phyloP scores from a whole-genome alignment of 2,797 vertebrate genomes.

The Apodemus agrarius region DNA sequence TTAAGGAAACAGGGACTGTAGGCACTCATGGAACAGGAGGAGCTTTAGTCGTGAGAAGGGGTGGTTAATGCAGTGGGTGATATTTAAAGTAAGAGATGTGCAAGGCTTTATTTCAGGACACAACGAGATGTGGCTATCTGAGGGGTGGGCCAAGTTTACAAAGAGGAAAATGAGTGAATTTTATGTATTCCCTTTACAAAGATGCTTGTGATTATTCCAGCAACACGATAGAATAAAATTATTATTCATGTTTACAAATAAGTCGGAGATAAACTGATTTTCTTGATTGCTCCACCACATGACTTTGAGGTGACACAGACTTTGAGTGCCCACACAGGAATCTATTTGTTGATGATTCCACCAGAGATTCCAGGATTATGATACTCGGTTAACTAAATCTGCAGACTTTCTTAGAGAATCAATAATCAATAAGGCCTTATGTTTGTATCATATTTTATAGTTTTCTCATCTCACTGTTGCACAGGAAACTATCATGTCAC shows the following conservation, averaged over 20 bases:
- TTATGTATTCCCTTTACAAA: not conserved
- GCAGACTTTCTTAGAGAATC: not conserved
- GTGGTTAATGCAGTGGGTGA: not conserved
- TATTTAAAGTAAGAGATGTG: not conserved
- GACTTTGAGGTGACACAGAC: constrained; percentile 28
- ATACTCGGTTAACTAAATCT: not conserved
- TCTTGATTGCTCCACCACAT: not conserved
- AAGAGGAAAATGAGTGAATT: constrained; percentile 15
- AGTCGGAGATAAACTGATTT: constrained; percentile 43
- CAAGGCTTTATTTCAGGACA: constrained; percentile 6
- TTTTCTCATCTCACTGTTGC: not conserved
- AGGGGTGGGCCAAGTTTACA: not conserved
- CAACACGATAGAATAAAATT: constrained; percentile 4
- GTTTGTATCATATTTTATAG: constrained; percentile 13
- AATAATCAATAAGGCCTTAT: not conserved
- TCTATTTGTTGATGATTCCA: not conserved
- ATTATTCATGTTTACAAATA: constrained; percentile 44
- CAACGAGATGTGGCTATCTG: not conserved
- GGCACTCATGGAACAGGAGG: not conserved
- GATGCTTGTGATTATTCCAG: not conserved
- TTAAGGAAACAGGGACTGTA: not conserved
- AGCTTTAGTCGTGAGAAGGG: not conserved
- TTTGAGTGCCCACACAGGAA: not conserved
- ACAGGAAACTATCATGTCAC: not conserved
- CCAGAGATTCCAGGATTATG: not conserved